Percentiles rank a stretch among this genome's conserved stretches.
Evolutionary conservation across 2,797 vertebrate species (phyloP).

Genomic region (Hemibagrus guttatus): DNA sequence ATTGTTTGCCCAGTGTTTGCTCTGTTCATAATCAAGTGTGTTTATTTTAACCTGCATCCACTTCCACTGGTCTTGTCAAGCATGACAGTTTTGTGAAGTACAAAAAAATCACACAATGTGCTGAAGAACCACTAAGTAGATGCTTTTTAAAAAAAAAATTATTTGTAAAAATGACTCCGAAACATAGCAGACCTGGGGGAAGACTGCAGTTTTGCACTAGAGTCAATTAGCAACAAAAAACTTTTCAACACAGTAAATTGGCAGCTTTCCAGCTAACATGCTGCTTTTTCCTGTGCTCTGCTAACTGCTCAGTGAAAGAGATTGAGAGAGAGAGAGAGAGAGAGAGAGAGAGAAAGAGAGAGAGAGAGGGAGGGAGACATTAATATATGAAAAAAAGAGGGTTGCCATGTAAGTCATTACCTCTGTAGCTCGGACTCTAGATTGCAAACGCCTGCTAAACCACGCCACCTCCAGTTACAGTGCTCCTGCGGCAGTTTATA

Average conservation of each 20-base stretch:
- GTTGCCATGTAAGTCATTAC: neutral
- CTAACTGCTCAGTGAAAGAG: neutral
- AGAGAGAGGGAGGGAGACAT: neutral
- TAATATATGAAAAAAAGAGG: neutral
- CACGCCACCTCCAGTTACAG: neutral
- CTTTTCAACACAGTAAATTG: neutral
- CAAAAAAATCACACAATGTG: neutral
- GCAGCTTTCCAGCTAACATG: neutral
- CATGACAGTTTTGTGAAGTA: neutral
- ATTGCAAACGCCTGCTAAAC: neutral
- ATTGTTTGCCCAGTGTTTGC: neutral
- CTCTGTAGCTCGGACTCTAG: neutral
- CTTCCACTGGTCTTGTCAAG: neutral
- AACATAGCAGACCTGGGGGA: neutral
- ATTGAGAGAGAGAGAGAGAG: neutral
- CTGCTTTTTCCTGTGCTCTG: neutral
- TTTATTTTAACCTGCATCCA: neutral
- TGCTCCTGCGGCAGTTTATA: neutral
- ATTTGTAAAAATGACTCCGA: neutral
- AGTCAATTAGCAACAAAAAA: neutral
- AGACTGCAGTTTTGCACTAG: neutral
- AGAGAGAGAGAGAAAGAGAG: neutral
- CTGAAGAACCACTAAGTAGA: neutral
- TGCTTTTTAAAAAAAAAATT: neutral
- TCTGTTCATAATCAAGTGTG: neutral